These are phyloP conservation scores for Protosalanx chinensis DNA, from an alignment of 2,797 vertebrate genomes.

Conservation along the genomic window DNA sequence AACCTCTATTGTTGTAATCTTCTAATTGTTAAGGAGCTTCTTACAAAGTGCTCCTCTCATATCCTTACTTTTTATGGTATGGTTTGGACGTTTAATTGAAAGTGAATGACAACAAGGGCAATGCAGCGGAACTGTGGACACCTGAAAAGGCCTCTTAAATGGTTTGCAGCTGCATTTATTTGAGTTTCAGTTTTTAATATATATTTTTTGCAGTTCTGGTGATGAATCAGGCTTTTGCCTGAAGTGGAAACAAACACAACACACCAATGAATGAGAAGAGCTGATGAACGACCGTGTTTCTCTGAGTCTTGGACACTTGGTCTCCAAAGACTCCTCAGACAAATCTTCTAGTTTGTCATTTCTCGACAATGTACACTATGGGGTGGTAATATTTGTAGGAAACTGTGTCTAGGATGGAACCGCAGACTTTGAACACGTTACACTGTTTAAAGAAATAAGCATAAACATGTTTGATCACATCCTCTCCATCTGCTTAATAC, in stretches of 20 bases:
- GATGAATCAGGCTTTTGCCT: not conserved
- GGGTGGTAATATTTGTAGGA: no score
- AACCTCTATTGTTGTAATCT: not conserved
- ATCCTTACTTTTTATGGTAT: no score
- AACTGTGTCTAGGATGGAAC: no score
- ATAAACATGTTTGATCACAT: no score
- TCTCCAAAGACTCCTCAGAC: not conserved
- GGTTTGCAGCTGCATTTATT: not conserved
- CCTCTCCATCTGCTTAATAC: no score
- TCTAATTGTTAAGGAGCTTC: no score
- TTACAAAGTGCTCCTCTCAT: no score
- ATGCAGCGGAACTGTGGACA: not conserved
- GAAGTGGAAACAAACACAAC: slow-evolving; percentile 1
- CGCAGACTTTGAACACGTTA: no score
- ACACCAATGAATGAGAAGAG: not conserved
- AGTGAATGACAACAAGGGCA: not conserved
- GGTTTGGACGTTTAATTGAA: not conserved
- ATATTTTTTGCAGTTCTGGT: not conserved
- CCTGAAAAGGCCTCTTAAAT: not conserved
- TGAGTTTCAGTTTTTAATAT: not conserved
- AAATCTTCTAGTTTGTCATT: no score
- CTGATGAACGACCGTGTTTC: not conserved
- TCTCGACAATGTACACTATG: no score
- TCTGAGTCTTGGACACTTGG: not conserved
- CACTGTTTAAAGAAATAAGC: no score